Evolutionary conservation across 1,140 invertebrate genomes (phyloP).

Genomic region (Eueides isabella): DNA sequence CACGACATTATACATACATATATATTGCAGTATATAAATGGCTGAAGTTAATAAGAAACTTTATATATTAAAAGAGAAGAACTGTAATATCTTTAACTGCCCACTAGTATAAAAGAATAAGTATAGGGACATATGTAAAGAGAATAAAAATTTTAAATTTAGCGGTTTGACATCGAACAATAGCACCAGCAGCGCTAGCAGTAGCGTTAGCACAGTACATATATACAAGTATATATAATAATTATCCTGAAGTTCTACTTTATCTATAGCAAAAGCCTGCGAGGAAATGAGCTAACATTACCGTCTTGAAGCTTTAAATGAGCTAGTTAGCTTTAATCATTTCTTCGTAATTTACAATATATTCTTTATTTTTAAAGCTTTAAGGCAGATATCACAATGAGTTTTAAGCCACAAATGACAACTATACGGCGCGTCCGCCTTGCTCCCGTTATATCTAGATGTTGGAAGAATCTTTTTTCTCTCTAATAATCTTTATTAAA

Average conservation of each 20-base stretch:
- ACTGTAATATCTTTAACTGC: too few species aligned
- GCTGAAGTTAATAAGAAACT: too few species aligned
- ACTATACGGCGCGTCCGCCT: background rate
- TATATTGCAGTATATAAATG: too few species aligned
- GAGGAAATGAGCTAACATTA: constrained; percentile 27
- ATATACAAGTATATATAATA: background rate
- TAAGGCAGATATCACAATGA: constrained; percentile 14
- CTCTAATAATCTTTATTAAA: background rate
- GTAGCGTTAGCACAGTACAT: background rate
- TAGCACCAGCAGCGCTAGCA: background rate
- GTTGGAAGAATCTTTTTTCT: background rate
- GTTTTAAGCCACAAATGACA: constrained; percentile 11
- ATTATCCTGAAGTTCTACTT: background rate
- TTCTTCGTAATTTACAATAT: background rate
- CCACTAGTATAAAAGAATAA: too few species aligned
- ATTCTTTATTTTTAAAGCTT: background rate
- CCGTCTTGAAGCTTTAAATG: constrained; percentile 20
- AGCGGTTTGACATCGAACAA: constrained; percentile 3
- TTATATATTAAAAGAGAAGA: too few species aligned
- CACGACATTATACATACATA: too few species aligned
- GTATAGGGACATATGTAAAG: too few species aligned
- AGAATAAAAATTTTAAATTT: too few species aligned
- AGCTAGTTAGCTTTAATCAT: constrained; percentile 20
- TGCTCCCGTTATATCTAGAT: constrained; percentile 13
- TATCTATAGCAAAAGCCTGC: constrained; percentile 2